Conservation (phyloP, 2,797 vertebrate species). For the Enteromius argenteus region DNA sequence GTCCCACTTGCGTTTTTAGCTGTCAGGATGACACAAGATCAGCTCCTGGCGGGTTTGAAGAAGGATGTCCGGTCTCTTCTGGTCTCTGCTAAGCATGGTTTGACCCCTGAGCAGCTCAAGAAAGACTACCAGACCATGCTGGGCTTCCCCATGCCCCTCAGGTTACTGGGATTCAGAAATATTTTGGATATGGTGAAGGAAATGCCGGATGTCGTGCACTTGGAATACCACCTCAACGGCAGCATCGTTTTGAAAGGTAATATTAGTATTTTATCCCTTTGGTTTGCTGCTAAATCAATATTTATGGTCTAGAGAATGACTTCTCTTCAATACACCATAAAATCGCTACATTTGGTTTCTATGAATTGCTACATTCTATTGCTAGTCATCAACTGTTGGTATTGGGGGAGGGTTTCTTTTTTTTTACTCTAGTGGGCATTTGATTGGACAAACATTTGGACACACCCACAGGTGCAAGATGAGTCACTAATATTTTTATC, state of each 20-base stretch:
- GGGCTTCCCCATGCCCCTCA: constrained; percentile 84
- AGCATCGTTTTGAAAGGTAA: constrained; percentile 81
- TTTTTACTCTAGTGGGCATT: not conserved
- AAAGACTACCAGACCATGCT: constrained; percentile 84
- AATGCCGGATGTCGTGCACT: constrained; percentile 86
- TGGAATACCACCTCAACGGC: constrained; percentile 72
- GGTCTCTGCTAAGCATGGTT: constrained; percentile 82
- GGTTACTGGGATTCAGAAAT: constrained; percentile 81
- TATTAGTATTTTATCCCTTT: not conserved
- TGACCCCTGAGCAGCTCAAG: constrained; percentile 80
- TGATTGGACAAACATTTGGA: constrained; percentile 14
- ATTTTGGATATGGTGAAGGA: constrained; percentile 85
- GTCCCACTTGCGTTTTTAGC: not conserved
- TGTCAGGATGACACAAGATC: constrained; percentile 74
- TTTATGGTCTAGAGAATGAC: not conserved
- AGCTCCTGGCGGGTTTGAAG: constrained; percentile 78
- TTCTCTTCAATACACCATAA: not conserved
- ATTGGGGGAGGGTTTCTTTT: not conserved
- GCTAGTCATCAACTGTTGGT: not conserved
- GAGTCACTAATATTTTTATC: not conserved
- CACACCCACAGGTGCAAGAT: not conserved
- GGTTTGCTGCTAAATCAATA: not conserved
- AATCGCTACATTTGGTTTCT: not conserved
- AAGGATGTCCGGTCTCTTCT: constrained; percentile 90
- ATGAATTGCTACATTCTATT: not conserved